These are phyloP conservation scores for Cephalopholis sonnerati DNA, from an alignment of 2,113 vertebrate species.

Conservation along the genomic window DNA sequence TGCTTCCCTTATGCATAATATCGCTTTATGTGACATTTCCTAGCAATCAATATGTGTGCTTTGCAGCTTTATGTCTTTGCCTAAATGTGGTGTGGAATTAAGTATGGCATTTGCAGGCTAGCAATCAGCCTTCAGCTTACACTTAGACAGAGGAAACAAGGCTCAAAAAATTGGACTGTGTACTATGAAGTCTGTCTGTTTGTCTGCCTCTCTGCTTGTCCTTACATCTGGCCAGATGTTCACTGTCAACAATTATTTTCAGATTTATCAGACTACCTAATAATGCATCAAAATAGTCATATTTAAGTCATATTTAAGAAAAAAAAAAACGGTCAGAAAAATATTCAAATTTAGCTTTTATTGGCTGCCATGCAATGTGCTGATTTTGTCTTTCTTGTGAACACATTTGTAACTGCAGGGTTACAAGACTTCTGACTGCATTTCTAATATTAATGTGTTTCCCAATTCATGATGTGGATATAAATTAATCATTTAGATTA, in stretches of 20 bases:
- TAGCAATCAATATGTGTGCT: conserved; percentile 24
- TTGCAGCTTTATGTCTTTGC: conserved; percentile 32
- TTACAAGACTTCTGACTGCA: conserved; percentile 38
- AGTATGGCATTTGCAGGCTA: neutral
- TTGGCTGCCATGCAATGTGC: neutral
- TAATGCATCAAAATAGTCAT: conserved; percentile 4
- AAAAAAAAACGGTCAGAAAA: neutral
- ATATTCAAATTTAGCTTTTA: conserved; percentile 6
- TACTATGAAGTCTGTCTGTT: neutral
- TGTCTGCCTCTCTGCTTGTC: neutral
- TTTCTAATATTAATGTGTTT: conserved; percentile 55
- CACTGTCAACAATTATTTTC: neutral
- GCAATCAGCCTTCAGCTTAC: conserved; percentile 19
- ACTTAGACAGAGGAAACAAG: conserved; percentile 4
- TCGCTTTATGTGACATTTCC: conserved; percentile 44
- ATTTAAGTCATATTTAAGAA: neutral
- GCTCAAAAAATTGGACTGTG: neutral
- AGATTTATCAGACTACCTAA: neutral
- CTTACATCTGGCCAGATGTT: conserved; percentile 5
- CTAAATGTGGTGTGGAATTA: conserved; percentile 27
- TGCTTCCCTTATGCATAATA: conserved; percentile 33
- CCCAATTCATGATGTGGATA: conserved; percentile 36
- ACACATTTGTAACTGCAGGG: conserved; percentile 34
- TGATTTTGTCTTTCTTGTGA: neutral
- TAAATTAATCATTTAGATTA: conserved; percentile 56